Conservation (phyloP, 1,140 invertebrate genomes). For the Aphis gossypii region DNA sequence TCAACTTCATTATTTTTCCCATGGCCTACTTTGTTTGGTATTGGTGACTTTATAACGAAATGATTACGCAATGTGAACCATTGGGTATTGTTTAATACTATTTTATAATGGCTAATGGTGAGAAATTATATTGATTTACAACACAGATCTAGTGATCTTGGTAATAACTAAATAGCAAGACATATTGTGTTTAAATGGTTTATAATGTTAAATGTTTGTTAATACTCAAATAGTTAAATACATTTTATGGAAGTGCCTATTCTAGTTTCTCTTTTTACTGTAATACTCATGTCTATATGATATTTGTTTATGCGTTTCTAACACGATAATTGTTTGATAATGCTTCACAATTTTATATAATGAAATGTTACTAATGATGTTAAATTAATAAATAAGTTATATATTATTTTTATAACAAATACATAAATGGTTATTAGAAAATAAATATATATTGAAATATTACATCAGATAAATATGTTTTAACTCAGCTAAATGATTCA, state of each 20-base stretch:
- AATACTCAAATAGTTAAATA: not conserved
- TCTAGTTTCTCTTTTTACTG: not conserved
- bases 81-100: not conserved
- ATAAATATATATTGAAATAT: not conserved
- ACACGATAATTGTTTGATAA: not conserved
- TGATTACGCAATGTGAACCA: not conserved
- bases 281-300: not conserved
- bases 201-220: not conserved
- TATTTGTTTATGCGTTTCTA: not conserved
- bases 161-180: not conserved
- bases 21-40: not conserved
- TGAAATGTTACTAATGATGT: not conserved
- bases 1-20: conserved; percentile 18
- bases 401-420: not conserved
- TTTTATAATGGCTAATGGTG: not conserved
- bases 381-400: not conserved
- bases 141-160: too few relatives aligned
- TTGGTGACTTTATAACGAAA: not conserved
- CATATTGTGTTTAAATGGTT: not conserved
- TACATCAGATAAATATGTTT: not conserved
- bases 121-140: not conserved
- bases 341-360: not conserved
- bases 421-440: not conserved
- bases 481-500: not conserved
- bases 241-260: not conserved